Evolutionary conservation across 2,113 vertebrate genomes (phyloP).

Genomic region (Proterorhinus semilunaris): DNA sequence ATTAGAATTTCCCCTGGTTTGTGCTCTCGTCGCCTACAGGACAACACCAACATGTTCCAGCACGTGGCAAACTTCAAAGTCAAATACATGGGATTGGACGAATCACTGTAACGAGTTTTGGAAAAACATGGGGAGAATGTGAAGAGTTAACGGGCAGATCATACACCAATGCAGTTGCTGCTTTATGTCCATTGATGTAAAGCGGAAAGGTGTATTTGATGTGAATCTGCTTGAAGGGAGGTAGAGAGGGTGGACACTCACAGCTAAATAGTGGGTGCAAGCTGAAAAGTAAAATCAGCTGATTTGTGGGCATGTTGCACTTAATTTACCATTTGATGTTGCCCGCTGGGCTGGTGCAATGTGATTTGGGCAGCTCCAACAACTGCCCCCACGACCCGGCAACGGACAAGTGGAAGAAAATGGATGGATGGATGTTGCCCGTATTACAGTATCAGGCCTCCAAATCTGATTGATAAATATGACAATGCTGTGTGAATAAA

Average conservation of each 20-base stretch:
- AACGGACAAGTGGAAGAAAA: no score
- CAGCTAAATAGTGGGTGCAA: background rate
- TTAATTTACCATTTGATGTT: no score
- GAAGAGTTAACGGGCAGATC: conserved; percentile 9
- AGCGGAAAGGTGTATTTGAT: conserved; percentile 41
- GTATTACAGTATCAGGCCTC: no score
- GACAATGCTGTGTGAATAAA: no score
- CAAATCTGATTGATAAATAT: no score
- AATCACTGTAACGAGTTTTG: conserved; percentile 16
- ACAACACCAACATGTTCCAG: conserved; percentile 22
- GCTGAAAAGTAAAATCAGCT: no score
- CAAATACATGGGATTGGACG: background rate
- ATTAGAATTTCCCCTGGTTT: conserved; percentile 14
- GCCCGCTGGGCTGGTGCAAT: no score
- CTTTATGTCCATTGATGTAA: conserved; percentile 21
- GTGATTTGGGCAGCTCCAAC: no score
- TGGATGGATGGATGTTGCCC: no score
- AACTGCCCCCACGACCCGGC: no score
- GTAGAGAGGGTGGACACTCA: conserved; percentile 24
- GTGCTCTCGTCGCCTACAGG: background rate
- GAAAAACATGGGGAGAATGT: conserved; percentile 23
- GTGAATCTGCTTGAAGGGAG: conserved; percentile 22
- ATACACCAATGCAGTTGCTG: conserved; percentile 31
- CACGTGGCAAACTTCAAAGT: background rate
- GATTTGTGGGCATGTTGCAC: no score